A percentile compares a stretch with the other conserved stretches of the same genome.
Evolutionary conservation across 2,888 invertebrate species (phyloP).

Genomic region (Meghimatium bilineatum): DNA sequence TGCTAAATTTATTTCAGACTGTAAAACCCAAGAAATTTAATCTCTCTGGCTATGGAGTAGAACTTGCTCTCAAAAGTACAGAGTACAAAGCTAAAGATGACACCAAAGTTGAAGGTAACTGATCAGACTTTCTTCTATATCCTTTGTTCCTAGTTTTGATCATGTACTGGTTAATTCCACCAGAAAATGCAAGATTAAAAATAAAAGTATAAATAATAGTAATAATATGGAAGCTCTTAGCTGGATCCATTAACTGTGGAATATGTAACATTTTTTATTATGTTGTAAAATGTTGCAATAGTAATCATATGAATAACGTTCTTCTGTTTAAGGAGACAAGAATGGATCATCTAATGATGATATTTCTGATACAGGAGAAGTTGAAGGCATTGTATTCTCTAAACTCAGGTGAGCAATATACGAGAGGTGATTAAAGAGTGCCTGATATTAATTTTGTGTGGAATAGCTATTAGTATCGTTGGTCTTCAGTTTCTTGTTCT

Average conservation of each 20-base stretch:
- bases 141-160: not conserved
- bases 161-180: too few relatives aligned
- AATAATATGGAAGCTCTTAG: too few relatives aligned
- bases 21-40: slow-evolving; percentile 82
- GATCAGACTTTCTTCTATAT: not conserved
- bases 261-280: too few relatives aligned
- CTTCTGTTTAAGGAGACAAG: slow-evolving; percentile 4
- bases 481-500: too few relatives aligned
- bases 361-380: slow-evolving; percentile 82
- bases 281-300: not conserved
- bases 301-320: not conserved
- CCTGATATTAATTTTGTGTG: not conserved
- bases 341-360: slow-evolving; percentile 60
- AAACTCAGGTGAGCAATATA: slow-evolving; percentile 83
- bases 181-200: too few relatives aligned
- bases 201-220: too few relatives aligned
- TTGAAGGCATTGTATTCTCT: slow-evolving; percentile 93
- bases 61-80: slow-evolving; percentile 97
- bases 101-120: slow-evolving; percentile 80
- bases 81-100: slow-evolving; percentile 99
- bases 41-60: slow-evolving; percentile 97
- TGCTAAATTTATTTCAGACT: slow-evolving; percentile 63
- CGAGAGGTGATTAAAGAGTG: not conserved
- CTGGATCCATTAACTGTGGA: too few relatives aligned
- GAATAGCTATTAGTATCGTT: too few relatives aligned